phyloP scores from a whole-genome alignment of 2,797 vertebrate genomes.

The Rhabdophis nuchalis region DNA sequence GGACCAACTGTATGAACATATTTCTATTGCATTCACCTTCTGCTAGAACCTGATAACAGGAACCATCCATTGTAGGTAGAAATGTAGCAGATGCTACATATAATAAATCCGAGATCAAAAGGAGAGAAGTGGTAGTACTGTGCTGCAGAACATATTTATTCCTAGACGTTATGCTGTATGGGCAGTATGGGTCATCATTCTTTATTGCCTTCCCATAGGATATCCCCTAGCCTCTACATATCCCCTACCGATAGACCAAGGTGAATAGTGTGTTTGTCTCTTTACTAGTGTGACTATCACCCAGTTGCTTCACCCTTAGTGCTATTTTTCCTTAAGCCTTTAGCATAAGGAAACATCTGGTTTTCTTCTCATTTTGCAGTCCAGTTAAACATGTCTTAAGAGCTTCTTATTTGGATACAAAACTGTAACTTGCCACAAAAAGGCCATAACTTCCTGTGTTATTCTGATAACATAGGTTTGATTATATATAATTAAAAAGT shows the following conservation, averaged over 20 bases:
- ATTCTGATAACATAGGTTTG: background rate
- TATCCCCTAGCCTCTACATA: background rate
- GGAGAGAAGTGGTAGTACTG: background rate
- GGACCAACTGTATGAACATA: background rate
- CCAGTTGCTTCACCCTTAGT: background rate
- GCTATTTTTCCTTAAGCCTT: background rate
- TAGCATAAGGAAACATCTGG: background rate
- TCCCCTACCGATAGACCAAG: background rate
- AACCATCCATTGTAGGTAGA: background rate
- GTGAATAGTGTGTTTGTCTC: background rate
- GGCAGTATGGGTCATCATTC: background rate
- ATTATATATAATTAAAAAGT: background rate
- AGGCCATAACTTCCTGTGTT: background rate
- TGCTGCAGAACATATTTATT: background rate
- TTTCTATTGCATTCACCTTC: background rate
- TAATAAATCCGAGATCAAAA: background rate
- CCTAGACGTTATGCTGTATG: background rate
- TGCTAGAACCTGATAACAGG: background rate
- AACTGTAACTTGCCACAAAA: background rate
- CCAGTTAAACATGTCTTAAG: background rate
- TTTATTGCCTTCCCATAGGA: background rate
- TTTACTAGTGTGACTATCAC: background rate
- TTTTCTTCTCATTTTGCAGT: background rate
- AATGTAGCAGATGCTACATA: background rate
- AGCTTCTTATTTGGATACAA: background rate